These are phyloP conservation scores for Leptura quadrifasciata DNA, from an alignment of 2,888 invertebrate genomes.

Conservation along the genomic window DNA sequence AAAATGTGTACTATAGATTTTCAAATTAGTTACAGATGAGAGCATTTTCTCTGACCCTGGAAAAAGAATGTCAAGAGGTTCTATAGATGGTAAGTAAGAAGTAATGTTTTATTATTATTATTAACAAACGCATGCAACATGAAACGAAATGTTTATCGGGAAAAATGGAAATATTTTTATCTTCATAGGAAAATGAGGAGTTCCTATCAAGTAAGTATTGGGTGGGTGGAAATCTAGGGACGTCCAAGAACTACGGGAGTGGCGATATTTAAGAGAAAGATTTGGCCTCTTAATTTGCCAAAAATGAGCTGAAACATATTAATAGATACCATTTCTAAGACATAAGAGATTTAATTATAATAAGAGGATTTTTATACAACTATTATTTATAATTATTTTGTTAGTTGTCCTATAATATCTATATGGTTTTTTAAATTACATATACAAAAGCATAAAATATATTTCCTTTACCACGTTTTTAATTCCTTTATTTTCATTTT, in stretches of 20 bases:
- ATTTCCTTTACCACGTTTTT: not conserved
- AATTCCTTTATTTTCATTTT: not conserved
- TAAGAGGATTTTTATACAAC: too few species aligned
- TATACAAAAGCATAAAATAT: too few species aligned
- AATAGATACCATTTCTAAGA: too few species aligned
- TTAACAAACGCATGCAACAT: too few species aligned
- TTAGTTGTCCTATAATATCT: too few species aligned
- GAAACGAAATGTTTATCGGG: not conserved
- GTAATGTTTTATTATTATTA: slow-evolving; percentile 19
- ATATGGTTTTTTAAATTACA: too few species aligned
- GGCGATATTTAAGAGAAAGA: too few species aligned
- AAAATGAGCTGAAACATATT: too few species aligned
- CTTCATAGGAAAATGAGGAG: not conserved
- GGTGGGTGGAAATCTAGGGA: not conserved
- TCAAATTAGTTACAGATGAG: slow-evolving; percentile 73
- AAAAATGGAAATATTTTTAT: not conserved
- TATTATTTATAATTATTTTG: too few species aligned
- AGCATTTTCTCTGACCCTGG: slow-evolving; percentile 72
- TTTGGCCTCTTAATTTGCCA: too few species aligned
- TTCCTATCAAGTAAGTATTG: not conserved
- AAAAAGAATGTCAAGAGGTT: slow-evolving; percentile 73
- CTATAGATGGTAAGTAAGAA: slow-evolving; percentile 72
- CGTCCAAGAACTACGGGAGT: too few species aligned
- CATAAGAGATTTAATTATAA: too few species aligned
- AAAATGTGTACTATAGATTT: not conserved